phyloP scores from a whole-genome alignment of 2,113 vertebrate species.

The Protobothrops mucrosquamatus region DNA sequence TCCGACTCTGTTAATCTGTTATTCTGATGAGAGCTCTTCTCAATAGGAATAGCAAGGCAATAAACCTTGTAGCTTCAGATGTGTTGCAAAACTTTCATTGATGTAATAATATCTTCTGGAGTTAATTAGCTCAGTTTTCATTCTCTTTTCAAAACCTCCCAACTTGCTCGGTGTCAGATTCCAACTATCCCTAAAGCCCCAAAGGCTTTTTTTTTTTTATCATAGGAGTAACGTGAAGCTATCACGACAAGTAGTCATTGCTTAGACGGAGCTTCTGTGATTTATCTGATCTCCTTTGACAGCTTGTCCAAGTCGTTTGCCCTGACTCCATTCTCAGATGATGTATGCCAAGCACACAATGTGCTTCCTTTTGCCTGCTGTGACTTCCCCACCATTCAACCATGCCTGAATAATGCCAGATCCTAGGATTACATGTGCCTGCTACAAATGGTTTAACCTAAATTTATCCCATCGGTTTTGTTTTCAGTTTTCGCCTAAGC shows the following conservation, averaged over 20 bases:
- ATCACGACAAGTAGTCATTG: neutral
- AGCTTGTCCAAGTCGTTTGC: neutral
- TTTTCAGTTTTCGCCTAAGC: neutral
- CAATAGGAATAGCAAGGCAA: neutral
- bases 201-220: neutral
- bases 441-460: neutral
- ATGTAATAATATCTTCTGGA: neutral
- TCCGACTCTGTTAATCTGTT: neutral
- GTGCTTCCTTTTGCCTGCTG: neutral
- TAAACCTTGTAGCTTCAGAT: neutral
- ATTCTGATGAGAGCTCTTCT: neutral
- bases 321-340: neutral
- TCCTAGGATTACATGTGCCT: neutral
- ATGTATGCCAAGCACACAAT: neutral
- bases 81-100: neutral
- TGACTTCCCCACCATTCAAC: neutral
- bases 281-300: neutral
- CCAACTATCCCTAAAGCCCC: neutral
- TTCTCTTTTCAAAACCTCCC: neutral
- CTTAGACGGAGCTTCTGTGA: neutral
- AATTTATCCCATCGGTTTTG: too few species aligned
- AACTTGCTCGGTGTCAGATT: neutral
- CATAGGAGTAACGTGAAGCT: neutral
- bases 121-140: neutral
- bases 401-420: neutral